A percentile compares a stretch with the other conserved stretches of the same genome.
Conservation (phyloP, 2,113 vertebrate genomes). For the Athene noctua region DNA sequence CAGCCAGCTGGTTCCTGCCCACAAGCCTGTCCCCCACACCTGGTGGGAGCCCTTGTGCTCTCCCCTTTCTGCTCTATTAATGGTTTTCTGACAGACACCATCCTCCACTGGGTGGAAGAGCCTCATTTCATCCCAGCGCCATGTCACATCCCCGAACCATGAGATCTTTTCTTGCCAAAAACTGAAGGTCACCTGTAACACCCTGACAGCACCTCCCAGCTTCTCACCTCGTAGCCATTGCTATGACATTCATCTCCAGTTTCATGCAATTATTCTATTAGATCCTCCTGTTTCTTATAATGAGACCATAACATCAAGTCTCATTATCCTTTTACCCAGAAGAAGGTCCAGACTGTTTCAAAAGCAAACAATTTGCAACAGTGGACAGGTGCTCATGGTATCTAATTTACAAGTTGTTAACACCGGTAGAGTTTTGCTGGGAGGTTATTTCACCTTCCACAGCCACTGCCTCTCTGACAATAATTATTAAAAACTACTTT, state of each 20-base stretch:
- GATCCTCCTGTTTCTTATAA: not conserved
- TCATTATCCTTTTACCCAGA: not conserved
- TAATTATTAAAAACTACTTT: not conserved
- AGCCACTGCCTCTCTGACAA: not conserved
- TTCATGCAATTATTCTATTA: not conserved
- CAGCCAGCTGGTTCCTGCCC: not conserved
- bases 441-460: not conserved
- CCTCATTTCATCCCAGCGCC: not conserved
- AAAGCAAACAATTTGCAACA: not conserved
- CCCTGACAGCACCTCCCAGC: not conserved
- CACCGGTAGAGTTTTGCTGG: not conserved
- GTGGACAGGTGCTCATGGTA: not conserved
- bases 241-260: not conserved
- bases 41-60: not conserved
- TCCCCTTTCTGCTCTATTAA: not conserved
- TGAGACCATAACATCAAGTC: not conserved
- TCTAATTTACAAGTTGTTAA: conserved; percentile 29
- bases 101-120: not conserved
- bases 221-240: not conserved
- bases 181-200: not conserved
- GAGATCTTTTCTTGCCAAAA: not conserved
- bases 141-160: not conserved
- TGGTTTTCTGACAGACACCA: not conserved
- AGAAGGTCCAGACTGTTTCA: not conserved
- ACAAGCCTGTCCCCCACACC: not conserved